Evolutionary conservation across 2,113 vertebrate species (phyloP).

Genomic region (Anarhynchus alexandrinus): DNA sequence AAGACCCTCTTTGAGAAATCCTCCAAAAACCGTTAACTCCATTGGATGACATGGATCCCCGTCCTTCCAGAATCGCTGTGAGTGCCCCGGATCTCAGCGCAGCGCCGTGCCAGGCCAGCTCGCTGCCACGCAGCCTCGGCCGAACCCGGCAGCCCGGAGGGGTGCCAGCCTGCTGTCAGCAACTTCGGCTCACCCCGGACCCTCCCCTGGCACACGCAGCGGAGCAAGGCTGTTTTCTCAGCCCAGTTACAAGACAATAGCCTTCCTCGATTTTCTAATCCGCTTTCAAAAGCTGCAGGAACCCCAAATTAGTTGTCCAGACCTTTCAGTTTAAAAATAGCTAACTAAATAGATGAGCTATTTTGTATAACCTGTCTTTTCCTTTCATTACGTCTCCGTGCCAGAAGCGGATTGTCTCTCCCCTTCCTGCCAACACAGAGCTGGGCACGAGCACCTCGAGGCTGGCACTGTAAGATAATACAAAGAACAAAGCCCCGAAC

Average conservation of each 20-base stretch:
- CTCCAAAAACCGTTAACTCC: rapidly evolving
- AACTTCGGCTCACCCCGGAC: neutral
- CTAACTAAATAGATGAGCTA: neutral
- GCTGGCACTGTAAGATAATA: neutral
- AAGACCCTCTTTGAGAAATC: neutral
- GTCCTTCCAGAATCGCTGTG: neutral
- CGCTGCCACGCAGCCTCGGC: neutral
- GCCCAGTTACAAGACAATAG: neutral
- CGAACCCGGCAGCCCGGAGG: neutral
- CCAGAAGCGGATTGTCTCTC: neutral
- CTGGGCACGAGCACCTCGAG: neutral
- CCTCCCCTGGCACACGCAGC: neutral
- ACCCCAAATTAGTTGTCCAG: neutral
- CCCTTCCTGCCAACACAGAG: neutral
- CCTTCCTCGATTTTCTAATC: neutral
- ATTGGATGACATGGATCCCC: neutral
- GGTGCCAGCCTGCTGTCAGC: neutral
- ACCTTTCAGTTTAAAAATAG: neutral
- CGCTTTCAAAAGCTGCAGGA: neutral
- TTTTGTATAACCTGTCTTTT: neutral
- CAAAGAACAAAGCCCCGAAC: neutral
- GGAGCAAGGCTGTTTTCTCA: rapidly evolving
- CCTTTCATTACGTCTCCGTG: neutral
- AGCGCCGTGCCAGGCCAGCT: neutral
- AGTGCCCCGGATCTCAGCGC: neutral